Evolutionary conservation across 1,140 invertebrate genomes (phyloP), one percentile per base, ranked within the genome.

Genomic region (Neuroterus valhalla): DNA sequence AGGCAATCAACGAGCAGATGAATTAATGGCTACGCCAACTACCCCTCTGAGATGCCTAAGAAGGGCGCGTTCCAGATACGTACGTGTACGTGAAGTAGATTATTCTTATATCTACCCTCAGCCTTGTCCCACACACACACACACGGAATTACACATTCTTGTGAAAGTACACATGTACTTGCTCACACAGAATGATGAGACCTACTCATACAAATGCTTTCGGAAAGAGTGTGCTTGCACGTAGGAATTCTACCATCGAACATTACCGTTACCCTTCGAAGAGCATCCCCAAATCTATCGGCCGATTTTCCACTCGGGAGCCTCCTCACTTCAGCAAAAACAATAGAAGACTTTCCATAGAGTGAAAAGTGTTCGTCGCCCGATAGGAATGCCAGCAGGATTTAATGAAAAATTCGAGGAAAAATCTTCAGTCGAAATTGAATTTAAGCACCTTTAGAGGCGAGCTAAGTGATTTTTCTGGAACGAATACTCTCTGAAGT

Each of bases 11-110:
- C 84, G 86, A 74, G 73, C 80, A 84, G 81, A 87, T 86, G 85
- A 87, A 87, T 87, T 87, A 87, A 87, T 87, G 86, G 86, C 84
- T 82, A 78, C 76, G 81, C 81, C 83, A 84, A 85, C 85, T 83
- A 87, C 81, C 86, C 85, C 81, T 85, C 75, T 48, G 78, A 84
- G 83, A 85, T 84, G 43, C 75, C 55, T 75, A 68, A 77, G 67
- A 62, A 80, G 78, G 72, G 67, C 75, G 67, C 72, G 75, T 23
- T 66, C 72, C 66, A 48, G 55, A 43, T 78, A 78, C 74, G 67
- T 68, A 66, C 17, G 15, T 48, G 15, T 50, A 50, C 11, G 17
- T 50, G n/a, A 50, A 81, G 31, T 38, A 84, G 84, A 84, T 81
- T 76, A 84, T 82, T 83, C 81, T 85, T 84, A 84, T 77, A 78